Evolutionary conservation across 1,140 invertebrate genomes (phyloP).

Genomic region (Trichogramma pretiosum): DNA sequence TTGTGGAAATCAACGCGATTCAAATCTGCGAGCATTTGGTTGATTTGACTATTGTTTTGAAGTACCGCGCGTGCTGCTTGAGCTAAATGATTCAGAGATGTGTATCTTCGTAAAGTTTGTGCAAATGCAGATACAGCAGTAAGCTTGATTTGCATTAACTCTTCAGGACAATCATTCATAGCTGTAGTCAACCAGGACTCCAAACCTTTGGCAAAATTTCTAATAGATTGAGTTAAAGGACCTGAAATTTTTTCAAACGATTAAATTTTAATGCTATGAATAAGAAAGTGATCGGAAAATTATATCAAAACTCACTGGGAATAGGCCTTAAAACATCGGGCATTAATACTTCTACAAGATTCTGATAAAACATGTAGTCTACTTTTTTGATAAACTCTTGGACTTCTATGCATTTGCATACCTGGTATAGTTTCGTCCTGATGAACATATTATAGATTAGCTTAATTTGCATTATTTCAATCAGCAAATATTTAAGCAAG

Average conservation of each 20-base stretch:
- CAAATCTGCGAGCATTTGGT: slow-evolving; percentile 94
- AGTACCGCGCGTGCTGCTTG: slow-evolving; percentile 92
- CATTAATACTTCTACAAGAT: slow-evolving; percentile 89
- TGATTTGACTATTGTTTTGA: slow-evolving; percentile 90
- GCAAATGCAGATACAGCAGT: slow-evolving; percentile 85
- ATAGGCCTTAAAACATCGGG: slow-evolving; percentile 93
- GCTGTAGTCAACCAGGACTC: slow-evolving; percentile 81
- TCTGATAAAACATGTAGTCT: slow-evolving; percentile 93
- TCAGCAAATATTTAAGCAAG: slow-evolving; percentile 1
- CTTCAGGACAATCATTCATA: slow-evolving; percentile 75
- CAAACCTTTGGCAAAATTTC: slow-evolving; percentile 87
- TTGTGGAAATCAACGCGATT: slow-evolving; percentile 96
- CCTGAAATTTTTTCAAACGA: slow-evolving; percentile 39
- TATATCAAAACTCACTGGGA: slow-evolving; percentile 56
- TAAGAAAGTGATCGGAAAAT: not conserved
- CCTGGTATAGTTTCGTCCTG: slow-evolving; percentile 52
- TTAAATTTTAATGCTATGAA: not conserved
- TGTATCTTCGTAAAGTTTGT: slow-evolving; percentile 90
- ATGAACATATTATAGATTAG: slow-evolving; percentile 1
- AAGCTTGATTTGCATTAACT: slow-evolving; percentile 75
- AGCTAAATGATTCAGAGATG: slow-evolving; percentile 96
- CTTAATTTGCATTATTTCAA: not conserved
- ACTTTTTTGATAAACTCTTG: slow-evolving; percentile 67
- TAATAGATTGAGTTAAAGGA: slow-evolving; percentile 84
- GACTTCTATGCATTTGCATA: slow-evolving; percentile 52